These are phyloP conservation scores for Aporophyla nigra DNA, from an alignment of 2,888 invertebrate species.

Conservation along the genomic window DNA sequence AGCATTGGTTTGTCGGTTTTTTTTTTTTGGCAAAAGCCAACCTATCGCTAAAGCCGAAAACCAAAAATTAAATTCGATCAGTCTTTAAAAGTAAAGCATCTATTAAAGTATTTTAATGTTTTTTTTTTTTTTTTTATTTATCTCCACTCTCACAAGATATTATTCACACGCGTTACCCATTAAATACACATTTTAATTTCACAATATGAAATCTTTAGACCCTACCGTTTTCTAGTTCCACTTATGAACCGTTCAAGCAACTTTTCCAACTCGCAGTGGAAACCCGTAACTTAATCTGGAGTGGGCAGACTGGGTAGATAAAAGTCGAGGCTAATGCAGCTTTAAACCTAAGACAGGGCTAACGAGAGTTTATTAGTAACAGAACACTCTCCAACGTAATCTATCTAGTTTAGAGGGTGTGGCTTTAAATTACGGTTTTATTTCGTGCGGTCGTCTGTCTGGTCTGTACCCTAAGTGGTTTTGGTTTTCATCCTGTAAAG, in stretches of 20 bases:
- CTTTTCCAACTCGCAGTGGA: slow-evolving; percentile 48
- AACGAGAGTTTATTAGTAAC: slow-evolving; percentile 68
- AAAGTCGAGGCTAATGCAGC: slow-evolving; percentile 60
- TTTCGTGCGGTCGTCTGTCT: slow-evolving; percentile 23
- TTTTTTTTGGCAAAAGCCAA: too few relatives aligned
- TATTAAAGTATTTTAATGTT: too few relatives aligned
- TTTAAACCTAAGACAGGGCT: slow-evolving; percentile 62
- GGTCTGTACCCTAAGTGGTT: slow-evolving; percentile 12
- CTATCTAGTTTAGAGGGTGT: slow-evolving; percentile 55
- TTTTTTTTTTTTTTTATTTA: too few relatives aligned
- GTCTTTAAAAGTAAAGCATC: too few relatives aligned
- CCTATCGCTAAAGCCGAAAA: too few relatives aligned
- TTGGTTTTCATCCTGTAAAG: not conserved
- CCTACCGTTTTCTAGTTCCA: slow-evolving; percentile 36
- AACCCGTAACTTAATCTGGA: slow-evolving; percentile 59
- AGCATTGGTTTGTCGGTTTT: too few relatives aligned
- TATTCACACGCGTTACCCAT: too few relatives aligned
- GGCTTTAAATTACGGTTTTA: slow-evolving; percentile 34
- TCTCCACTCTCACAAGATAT: too few relatives aligned
- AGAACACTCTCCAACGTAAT: slow-evolving; percentile 56
- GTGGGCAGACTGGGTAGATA: slow-evolving; percentile 62
- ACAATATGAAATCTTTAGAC: not conserved
- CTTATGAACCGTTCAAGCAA: slow-evolving; percentile 42
- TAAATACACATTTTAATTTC: slow-evolving; percentile 1
- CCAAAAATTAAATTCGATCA: too few relatives aligned